phyloP scores from a whole-genome alignment of 2,113 vertebrate species.

The Tetrax tetrax region DNA sequence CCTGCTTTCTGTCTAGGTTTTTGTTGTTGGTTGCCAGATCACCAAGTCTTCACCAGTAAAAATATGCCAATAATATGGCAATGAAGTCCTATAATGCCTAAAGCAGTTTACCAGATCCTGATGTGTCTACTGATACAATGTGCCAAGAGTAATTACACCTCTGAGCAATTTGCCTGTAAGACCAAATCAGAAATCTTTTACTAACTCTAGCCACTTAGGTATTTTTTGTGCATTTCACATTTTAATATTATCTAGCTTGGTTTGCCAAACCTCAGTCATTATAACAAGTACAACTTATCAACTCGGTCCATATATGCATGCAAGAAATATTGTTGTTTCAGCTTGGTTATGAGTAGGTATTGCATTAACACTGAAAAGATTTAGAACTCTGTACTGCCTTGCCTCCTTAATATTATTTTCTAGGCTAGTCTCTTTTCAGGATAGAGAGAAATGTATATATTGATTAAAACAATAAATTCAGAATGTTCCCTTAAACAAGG shows the following conservation, averaged over 20 bases:
- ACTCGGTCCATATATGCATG: not conserved
- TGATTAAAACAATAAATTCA: not conserved
- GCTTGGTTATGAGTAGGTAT: not conserved
- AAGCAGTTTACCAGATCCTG: not conserved
- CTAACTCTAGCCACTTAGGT: not conserved
- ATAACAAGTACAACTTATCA: not conserved
- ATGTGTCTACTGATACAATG: not conserved
- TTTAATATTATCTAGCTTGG: not conserved
- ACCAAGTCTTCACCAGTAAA: not conserved
- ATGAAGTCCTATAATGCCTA: not conserved
- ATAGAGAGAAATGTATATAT: not conserved
- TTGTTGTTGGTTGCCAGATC: not conserved
- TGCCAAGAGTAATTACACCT: not conserved
- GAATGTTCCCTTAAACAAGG: not conserved
- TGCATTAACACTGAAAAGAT: not conserved
- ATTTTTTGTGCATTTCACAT: not conserved
- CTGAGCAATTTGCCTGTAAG: not conserved
- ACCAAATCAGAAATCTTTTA: not conserved
- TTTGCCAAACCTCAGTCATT: not conserved
- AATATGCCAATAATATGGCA: not conserved
- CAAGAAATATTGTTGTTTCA: not conserved
- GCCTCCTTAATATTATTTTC: not conserved
- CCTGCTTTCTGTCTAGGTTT: constrained; percentile 22
- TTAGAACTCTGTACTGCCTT: not conserved
- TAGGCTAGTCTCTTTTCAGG: not conserved